A percentile compares a stretch with the other conserved stretches of the same genome.
Conservation (phyloP, 1,140 invertebrate species). For the Drosophila rhopaloa region DNA sequence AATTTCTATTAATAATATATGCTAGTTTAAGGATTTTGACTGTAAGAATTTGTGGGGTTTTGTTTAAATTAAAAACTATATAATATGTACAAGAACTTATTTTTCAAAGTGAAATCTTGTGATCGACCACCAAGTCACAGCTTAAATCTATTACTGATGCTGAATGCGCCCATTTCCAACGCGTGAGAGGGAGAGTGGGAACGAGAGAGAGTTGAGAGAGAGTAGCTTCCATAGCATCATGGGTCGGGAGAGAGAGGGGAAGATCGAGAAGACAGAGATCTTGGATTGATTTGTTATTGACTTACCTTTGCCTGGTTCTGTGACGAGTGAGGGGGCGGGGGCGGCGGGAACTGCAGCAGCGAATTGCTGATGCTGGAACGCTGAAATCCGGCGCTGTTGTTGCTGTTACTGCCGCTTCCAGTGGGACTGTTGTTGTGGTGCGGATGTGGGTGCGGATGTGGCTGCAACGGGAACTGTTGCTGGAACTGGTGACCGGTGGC, state of each 20-base stretch:
- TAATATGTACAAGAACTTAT: too few species aligned
- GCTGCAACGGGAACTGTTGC: constrained; percentile 29
- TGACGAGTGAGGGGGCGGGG: constrained; percentile 38
- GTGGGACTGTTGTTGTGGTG: constrained; percentile 52
- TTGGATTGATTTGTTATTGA: constrained; percentile 48
- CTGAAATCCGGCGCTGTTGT: constrained; percentile 60
- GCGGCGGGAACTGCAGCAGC: constrained; percentile 48
- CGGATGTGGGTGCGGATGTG: constrained; percentile 28
- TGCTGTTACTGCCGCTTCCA: constrained; percentile 50
- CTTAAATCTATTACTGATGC: constrained; percentile 7
- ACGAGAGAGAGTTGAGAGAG: constrained; percentile 9
- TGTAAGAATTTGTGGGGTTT: background rate
- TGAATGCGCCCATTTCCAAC: constrained; percentile 26
- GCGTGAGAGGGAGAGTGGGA: constrained; percentile 10
- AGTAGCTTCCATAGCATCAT: constrained; percentile 36
- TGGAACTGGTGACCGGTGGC: constrained; percentile 68
- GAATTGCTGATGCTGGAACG: constrained; percentile 68
- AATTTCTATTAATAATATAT: background rate
- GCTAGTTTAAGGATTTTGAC: too few species aligned
- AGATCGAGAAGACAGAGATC: constrained; percentile 6
- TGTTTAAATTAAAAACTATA: background rate
- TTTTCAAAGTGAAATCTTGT: background rate
- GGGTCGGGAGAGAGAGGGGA: constrained; percentile 1
- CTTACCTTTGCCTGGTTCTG: constrained; percentile 67
- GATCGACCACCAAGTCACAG: constrained; percentile 8